Conservation (phyloP, 2,113 vertebrate species). For the Actenoides lindsayi region DNA sequence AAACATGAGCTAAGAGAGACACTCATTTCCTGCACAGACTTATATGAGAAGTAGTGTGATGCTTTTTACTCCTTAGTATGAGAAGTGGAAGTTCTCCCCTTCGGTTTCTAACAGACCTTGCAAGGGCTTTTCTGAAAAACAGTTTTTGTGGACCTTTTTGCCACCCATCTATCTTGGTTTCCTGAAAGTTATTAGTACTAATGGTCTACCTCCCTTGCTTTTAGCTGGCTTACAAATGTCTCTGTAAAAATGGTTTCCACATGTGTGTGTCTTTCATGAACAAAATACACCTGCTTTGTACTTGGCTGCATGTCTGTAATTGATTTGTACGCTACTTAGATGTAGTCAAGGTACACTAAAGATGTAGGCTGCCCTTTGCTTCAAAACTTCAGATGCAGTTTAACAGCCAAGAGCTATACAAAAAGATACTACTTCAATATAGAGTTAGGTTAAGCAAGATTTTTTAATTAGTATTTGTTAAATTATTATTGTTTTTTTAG, state of each 20-base stretch:
- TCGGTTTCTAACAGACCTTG: background rate
- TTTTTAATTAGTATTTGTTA: background rate
- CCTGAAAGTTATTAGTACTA: background rate
- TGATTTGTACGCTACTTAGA: background rate
- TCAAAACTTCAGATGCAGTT: background rate
- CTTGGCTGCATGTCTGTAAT: background rate
- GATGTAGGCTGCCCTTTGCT: background rate
- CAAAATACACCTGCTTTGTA: background rate
- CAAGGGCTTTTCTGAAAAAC: background rate
- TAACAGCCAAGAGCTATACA: background rate
- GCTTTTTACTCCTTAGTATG: background rate
- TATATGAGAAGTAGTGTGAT: background rate
- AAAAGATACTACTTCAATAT: background rate
- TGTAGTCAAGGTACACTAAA: background rate
- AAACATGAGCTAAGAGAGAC: background rate
- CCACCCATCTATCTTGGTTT: background rate
- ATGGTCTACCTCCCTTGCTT: background rate
- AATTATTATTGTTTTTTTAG: background rate
- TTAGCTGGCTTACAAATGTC: background rate
- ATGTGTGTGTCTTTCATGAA: background rate
- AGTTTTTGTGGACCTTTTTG: background rate
- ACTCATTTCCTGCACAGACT: background rate
- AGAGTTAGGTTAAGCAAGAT: background rate
- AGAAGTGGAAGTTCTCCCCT: background rate
- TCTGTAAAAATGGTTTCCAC: background rate